Conservation (phyloP, 2,888 invertebrate genomes). For the Hanleya hanleyi region DNA sequence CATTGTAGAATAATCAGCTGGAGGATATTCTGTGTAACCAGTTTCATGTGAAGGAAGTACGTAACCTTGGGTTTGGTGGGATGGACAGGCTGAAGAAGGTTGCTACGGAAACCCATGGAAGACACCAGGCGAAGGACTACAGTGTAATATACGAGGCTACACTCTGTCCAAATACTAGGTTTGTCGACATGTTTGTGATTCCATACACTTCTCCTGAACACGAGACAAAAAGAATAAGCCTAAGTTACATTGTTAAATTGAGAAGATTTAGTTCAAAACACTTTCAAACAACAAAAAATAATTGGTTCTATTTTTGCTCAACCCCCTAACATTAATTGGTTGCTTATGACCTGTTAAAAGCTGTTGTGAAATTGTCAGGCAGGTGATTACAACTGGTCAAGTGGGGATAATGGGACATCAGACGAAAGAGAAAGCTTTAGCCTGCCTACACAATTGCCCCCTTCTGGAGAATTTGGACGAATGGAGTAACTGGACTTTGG, state of each 20-base stretch:
- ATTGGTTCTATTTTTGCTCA: too few species aligned
- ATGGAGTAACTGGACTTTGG: constrained; percentile 69
- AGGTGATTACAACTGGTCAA: constrained; percentile 17
- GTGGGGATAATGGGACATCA: constrained; percentile 65
- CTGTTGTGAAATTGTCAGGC: too few species aligned
- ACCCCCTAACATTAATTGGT: too few species aligned
- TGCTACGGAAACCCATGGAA: constrained; percentile 49
- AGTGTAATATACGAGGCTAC: constrained; percentile 59
- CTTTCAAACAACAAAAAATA: too few species aligned
- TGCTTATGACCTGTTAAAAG: too few species aligned
- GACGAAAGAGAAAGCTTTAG: constrained; percentile 62
- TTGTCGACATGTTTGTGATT: neutral
- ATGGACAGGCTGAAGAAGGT: constrained; percentile 44
- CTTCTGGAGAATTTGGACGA: constrained; percentile 63
- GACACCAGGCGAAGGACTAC: constrained; percentile 47
- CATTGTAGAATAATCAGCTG: too few species aligned
- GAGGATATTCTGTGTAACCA: constrained; percentile 63
- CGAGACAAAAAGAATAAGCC: too few species aligned
- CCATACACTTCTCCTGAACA: too few species aligned
- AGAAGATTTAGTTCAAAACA: too few species aligned
- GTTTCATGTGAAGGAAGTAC: constrained; percentile 61
- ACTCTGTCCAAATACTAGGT: constrained; percentile 51
- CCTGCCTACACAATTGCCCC: constrained; percentile 68
- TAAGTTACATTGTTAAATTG: too few species aligned
- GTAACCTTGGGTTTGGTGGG: constrained; percentile 63